Evolutionary conservation across 1,140 invertebrate genomes (phyloP), one percentile per base, ranked within the genome.

Genomic region (Drosophila pseudoananassae): DNA sequence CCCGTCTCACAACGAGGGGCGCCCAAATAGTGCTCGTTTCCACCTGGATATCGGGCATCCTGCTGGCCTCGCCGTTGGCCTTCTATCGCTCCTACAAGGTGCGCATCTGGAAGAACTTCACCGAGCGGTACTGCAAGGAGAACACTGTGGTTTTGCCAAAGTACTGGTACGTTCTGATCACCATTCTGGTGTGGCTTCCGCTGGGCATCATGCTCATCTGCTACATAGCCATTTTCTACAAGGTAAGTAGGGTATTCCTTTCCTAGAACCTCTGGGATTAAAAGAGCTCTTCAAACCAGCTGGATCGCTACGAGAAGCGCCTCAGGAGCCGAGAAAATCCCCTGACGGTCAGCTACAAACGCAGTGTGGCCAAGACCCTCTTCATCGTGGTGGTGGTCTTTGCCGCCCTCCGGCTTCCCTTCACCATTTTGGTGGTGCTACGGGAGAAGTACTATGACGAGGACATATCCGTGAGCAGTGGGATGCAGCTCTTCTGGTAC

Each of bases 111-210:
- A 91, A 93, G 27, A 93, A 96, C 90, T 95, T 95, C 75, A 81
- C 94, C 0, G 95, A 96, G 92, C 94, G 91, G 8, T 96, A 93
- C 76, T 96, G 96, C 76, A 93, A 92, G 4, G 95, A 96, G 92
- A 93, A 96, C 51, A 78, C 92, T 0, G 76, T 92, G 5, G 85
- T 95, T 0, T 88, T 95, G 9, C 93, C 93, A 12, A 93, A 95
- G 17, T 97, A 96, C 76, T 96, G 96, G 96, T 94, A 96, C 73
- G 94, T 96, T 14, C 93, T 96, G 0, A 92, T 96, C 7, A 93
- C 94, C 2, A 91, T 95, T 4, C 82, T 96, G 14, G 95, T 96
- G 0, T 96, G 95, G 95, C 78, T 95, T 15, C 96, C 96, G 0
- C 85, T 96, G 1, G 90, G 92, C 0, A 93, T 95, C 1, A 96